These are phyloP conservation scores for Prietella phreatophila DNA, from an alignment of 2,113 vertebrate genomes.

Conservation along the genomic window DNA sequence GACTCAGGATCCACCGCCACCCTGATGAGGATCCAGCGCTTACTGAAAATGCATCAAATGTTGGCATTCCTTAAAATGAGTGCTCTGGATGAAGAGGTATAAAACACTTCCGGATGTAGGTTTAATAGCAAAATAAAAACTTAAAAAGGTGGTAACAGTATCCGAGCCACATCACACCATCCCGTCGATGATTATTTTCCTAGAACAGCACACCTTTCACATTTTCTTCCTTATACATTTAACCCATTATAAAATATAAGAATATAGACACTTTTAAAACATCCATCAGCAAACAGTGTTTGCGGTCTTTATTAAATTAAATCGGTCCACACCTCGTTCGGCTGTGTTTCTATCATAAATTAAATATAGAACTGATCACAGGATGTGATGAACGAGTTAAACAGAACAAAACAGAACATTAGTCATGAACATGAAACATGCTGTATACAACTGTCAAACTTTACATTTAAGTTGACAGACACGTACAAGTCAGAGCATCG, in stretches of 20 bases:
- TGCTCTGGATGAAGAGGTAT: not conserved
- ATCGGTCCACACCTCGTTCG: not conserved
- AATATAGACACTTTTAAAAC: not conserved
- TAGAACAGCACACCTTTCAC: not conserved
- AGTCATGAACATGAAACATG: not conserved
- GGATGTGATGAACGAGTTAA: not conserved
- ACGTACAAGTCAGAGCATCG: not conserved
- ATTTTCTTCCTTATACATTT: not conserved
- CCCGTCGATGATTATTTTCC: not conserved
- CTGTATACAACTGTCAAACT: constrained; percentile 2
- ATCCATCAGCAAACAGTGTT: constrained; percentile 2
- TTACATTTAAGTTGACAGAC: not conserved
- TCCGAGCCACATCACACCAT: not conserved
- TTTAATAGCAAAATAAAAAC: not conserved
- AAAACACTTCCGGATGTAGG: not conserved
- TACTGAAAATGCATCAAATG: no score
- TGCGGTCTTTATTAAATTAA: constrained; percentile 41
- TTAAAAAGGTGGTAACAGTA: not conserved
- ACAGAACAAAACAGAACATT: constrained; percentile 1
- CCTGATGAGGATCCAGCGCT: not conserved
- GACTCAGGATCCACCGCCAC: no score
- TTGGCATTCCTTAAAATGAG: not conserved
- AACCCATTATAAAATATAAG: not conserved
- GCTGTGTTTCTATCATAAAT: not conserved
- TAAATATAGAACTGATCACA: constrained; percentile 5